Conservation (phyloP, 2,888 invertebrate species). For the Acleris holmiana region DNA sequence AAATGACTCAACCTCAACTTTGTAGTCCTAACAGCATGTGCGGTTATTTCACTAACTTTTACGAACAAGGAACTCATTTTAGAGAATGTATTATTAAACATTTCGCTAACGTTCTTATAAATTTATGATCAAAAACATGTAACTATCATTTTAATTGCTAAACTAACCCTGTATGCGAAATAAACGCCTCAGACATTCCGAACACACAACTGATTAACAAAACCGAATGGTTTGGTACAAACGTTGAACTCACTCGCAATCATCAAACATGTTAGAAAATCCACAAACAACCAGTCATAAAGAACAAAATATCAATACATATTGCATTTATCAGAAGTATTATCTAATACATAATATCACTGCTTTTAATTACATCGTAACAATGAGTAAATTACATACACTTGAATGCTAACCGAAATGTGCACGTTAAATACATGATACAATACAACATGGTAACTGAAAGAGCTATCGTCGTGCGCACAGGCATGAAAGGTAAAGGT, state of each 20-base stretch:
- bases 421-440: slow-evolving; percentile 48
- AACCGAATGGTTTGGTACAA: slow-evolving; percentile 12
- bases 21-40: slow-evolving; percentile 60
- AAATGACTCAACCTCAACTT: slow-evolving; percentile 64
- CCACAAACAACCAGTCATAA: slow-evolving; percentile 13
- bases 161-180: slow-evolving; percentile 51
- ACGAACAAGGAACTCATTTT: slow-evolving; percentile 60
- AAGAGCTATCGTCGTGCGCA: slow-evolving; percentile 55
- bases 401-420: slow-evolving; percentile 51
- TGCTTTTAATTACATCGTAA: slow-evolving; percentile 56
- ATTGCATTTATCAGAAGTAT: slow-evolving; percentile 52
- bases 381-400: slow-evolving; percentile 49
- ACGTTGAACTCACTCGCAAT: slow-evolving; percentile 23
- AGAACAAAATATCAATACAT: slow-evolving; percentile 33
- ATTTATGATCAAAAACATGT: slow-evolving; percentile 22
- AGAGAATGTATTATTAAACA: slow-evolving; percentile 40
- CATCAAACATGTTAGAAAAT: slow-evolving; percentile 29
- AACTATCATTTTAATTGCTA: slow-evolving; percentile 19
- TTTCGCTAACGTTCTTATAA: slow-evolving; percentile 13
- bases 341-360: slow-evolving; percentile 64
- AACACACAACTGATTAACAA: slow-evolving; percentile 13
- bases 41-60: slow-evolving; percentile 48
- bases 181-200: slow-evolving; percentile 22
- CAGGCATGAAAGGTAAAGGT: slow-evolving; percentile 40
- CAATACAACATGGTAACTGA: slow-evolving; percentile 72